Evolutionary conservation across 2,113 vertebrate species (phyloP).

Genomic region (Spea bombifrons): DNA sequence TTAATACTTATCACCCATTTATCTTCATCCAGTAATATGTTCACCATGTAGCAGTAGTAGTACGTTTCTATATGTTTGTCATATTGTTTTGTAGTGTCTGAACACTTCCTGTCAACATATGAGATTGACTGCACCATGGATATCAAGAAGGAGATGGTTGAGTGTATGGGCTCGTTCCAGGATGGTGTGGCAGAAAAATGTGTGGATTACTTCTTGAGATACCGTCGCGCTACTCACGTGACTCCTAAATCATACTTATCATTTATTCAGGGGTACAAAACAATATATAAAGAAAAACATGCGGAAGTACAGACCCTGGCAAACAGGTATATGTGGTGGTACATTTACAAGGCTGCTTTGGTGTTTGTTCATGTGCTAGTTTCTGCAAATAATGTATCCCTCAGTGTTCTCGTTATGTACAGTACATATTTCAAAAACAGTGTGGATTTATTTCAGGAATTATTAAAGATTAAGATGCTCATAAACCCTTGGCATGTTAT

Average conservation of each 20-base stretch:
- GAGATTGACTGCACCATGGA: conserved; percentile 79
- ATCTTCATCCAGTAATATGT: not conserved
- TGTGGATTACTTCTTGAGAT: conserved; percentile 90
- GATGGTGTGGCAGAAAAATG: conserved; percentile 92
- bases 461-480: too few relatives aligned
- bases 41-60: not conserved
- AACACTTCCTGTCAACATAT: conserved; percentile 86
- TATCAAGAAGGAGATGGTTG: conserved; percentile 82
- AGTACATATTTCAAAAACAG: too few relatives aligned
- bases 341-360: not conserved
- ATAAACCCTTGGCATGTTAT: too few relatives aligned
- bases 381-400: not conserved
- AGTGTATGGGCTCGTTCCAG: conserved; percentile 95
- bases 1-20: not conserved
- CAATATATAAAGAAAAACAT: conserved; percentile 84
- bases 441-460: too few relatives aligned
- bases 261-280: conserved; percentile 91
- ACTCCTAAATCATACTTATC: conserved; percentile 94
- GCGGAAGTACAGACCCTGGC: conserved; percentile 81
- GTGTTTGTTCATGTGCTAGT: not conserved
- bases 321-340: conserved; percentile 70
- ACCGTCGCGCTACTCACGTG: conserved; percentile 85
- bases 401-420: not conserved
- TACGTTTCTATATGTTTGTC: too few relatives aligned
- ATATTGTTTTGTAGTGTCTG: conserved; percentile 72